Base-by-base conservation (phyloP, 2,113 vertebrate species). In the Heloderma charlesbogerti region DNA sequence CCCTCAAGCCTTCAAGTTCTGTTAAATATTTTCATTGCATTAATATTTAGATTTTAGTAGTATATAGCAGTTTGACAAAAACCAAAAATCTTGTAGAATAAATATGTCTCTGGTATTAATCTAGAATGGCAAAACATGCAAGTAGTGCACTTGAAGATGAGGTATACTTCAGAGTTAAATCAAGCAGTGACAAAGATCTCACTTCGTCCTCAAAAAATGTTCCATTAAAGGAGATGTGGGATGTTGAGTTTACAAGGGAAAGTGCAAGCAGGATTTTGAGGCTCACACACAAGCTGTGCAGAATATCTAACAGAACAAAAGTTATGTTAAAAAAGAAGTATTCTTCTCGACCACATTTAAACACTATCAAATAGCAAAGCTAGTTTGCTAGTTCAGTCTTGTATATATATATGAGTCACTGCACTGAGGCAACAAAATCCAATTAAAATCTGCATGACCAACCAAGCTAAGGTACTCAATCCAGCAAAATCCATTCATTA, bases 1-100 rank as follows among this genome's bases (percentile, higher is more conserved):
- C 22, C 78, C 34, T 83, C 12, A 85, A 13, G 16, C 12, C 89
- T 0, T 63, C 12, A 63, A 89, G 86, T 78, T 89, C 20, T 63
- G 9, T 69, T 89, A 91, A 93, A 75, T 54, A 84, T 71, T 91
- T 94, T 91, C 78, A 91, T 7, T 43, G 85, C 88, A 92, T 84
- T 91, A 87, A 91, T 92, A 88, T 84, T 87, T 86, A 89, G 43
- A 57, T 80, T 82, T 86, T 34, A 51, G 48, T 74, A 6, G 3
- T 80, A 80, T 92, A 86, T 34, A 67, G 69, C 69, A 2, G 2
- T 80, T 86, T 90, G 67, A 93, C 22, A 90, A 94, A 92, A 92
- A 86, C 82, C 25, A 87, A 54, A 78, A 0, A 67, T 66, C 40
- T 80, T 92, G 20, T 34, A 78, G 72, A 71, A 90, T 71, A 66